Conservation (phyloP, 2,113 vertebrate species). For the Leucoraja erinaceus region DNA sequence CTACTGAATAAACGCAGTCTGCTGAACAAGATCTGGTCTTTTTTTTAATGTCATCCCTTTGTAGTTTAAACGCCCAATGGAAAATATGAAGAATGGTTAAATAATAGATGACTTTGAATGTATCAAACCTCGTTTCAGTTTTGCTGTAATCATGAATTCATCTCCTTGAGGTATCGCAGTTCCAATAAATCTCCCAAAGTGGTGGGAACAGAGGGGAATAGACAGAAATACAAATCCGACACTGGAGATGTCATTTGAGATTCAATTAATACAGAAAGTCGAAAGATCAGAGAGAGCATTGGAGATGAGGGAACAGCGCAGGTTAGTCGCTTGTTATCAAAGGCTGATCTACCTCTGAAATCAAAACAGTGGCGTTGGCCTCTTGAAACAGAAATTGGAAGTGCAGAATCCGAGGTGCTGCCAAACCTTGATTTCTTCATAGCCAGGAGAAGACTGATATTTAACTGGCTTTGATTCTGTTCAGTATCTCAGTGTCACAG, state of each 20-base stretch:
- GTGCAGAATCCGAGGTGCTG: neutral
- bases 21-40: neutral
- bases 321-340: neutral
- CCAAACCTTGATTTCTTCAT: neutral
- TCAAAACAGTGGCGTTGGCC: neutral
- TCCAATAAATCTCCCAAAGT: conserved; percentile 13
- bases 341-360: neutral
- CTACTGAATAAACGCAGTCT: neutral
- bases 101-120: too few relatives aligned
- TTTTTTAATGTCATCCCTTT: too few relatives aligned
- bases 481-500: too few relatives aligned
- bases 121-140: neutral
- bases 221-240: neutral
- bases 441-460: neutral
- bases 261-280: neutral
- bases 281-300: neutral
- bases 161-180: neutral
- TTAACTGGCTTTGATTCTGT: neutral
- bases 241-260: neutral
- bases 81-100: neutral
- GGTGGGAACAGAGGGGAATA: too few relatives aligned
- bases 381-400: neutral
- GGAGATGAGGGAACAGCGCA: neutral
- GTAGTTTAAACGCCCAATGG: neutral
- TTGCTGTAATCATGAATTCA: neutral